Base-by-base conservation (phyloP, 1,140 invertebrate genomes). In the Lutraria rhynchaena region DNA sequence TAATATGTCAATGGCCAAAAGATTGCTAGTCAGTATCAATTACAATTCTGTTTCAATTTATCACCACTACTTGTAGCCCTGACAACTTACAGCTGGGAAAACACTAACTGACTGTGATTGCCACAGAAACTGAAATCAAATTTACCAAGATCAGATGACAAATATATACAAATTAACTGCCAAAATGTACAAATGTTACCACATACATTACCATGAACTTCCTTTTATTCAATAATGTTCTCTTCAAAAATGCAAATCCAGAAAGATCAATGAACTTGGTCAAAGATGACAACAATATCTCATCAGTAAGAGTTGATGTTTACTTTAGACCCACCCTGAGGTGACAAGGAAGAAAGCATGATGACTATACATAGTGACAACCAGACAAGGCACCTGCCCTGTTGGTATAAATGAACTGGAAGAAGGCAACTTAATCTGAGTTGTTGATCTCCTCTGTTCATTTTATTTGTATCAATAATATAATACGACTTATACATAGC, bases 201-300 rank as follows among this genome's bases (percentile, higher is more conserved):
- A 41, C 15, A 41, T 41, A 41, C 15, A 7, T 41, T 41, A 7
- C 15, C 15, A 41, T 41, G 5, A n/a, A 41, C 15, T 41, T 41
- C 37, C 37, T 41, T 15, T 41, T 5, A 41, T 41, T 41, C 37
- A 41, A 41, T 41, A 41, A 41, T n/a, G 37, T 15, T 41, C 37
- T 41, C 37, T 15, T 15, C 37, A 41, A 7, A 41, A 41, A 41
- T 15, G 15, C 37, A 41, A 41, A 41, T 41, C 37, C 37, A 5
- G 37, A 41, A 41, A 41, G 37, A 41, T 41, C 37, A 41, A 41
- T 41, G 37, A 41, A 5, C 37, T 7, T 41, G 37, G 70, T 19
- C 24, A 31, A 44, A 58, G 70, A 73, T 73, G 70, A 73, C 53
- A 73, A 73, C 13, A 15, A 73, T 73, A 58, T 73, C n/a, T 24